Percentiles rank a stretch among this genome's conserved stretches.
Conservation (phyloP, 2,113 vertebrate genomes). For the Circaetus cinerascens region DNA sequence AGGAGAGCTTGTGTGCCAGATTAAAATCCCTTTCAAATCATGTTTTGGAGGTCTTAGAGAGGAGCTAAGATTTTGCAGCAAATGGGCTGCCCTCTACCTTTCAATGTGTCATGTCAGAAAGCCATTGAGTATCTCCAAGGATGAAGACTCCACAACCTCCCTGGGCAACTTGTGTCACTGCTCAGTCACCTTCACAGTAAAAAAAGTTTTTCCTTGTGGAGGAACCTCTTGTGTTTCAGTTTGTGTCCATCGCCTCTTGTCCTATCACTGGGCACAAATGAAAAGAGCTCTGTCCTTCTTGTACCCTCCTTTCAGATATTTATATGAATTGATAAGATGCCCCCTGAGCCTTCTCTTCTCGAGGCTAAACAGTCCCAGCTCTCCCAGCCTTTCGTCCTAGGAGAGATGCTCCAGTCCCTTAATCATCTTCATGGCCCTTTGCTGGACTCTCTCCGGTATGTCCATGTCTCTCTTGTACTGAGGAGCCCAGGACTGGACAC, state of each 20-base stretch:
- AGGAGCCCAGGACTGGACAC: neutral
- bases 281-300: neutral
- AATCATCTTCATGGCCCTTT: neutral
- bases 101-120: neutral
- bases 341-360: neutral
- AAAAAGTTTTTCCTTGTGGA: neutral
- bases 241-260: neutral
- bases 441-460: no score
- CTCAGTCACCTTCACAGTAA: no score
- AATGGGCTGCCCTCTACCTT: neutral
- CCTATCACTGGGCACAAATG: neutral
- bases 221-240: neutral
- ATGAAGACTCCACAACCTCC: no score
- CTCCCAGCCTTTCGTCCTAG: neutral
- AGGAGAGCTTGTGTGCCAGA: neutral
- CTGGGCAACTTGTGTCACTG: neutral
- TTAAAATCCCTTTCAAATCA: neutral
- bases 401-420: neutral
- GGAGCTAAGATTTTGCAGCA: neutral
- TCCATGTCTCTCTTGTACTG: neutral
- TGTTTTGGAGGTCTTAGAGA: neutral
- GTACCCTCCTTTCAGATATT: neutral
- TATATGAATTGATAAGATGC: no score
- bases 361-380: neutral
- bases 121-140: neutral